Percentiles rank a stretch among this genome's conserved stretches.
Conservation (phyloP, 1,140 invertebrate species). For the Ceratosolen fusciceps region DNA sequence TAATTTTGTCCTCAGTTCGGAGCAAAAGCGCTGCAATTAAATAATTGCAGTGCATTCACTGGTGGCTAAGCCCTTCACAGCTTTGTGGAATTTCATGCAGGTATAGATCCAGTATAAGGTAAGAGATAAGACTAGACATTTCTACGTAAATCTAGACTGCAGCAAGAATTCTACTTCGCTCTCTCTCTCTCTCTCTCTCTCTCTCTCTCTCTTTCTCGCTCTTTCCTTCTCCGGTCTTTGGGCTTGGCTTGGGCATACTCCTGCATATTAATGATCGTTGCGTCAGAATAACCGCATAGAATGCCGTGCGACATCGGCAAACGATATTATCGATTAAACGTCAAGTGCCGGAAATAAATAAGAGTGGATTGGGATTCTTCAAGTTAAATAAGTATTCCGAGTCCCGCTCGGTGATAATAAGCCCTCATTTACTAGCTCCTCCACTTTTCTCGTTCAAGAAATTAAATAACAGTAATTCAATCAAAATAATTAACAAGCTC, state of each 20-base stretch:
- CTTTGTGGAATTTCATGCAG: constrained; percentile 13
- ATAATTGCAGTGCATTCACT: background rate
- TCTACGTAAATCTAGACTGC: background rate
- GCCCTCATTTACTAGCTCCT: too few relatives aligned
- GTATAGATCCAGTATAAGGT: background rate
- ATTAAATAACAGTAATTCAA: background rate
- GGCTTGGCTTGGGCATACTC: too few relatives aligned
- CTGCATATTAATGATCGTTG: constrained; percentile 61
- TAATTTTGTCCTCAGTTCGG: too few relatives aligned
- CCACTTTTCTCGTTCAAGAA: too few relatives aligned
- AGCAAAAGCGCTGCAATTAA: too few relatives aligned
- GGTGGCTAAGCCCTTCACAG: background rate
- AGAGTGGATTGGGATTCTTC: too few relatives aligned
- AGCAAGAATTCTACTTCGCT: background rate
- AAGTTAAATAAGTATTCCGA: too few relatives aligned
- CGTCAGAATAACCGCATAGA: constrained; percentile 47
- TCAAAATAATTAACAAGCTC: background rate
- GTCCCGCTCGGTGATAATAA: too few relatives aligned
- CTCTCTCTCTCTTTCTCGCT: background rate
- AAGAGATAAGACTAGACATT: constrained; percentile 13
- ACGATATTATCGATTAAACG: constrained; percentile 59
- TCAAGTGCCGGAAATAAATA: too few relatives aligned
- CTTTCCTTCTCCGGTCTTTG: too few relatives aligned
- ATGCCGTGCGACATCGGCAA: constrained; percentile 13
- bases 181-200: background rate